These are phyloP conservation scores for Fissipunctia ypsillon DNA, from an alignment of 2,888 invertebrate species.

Conservation along the genomic window DNA sequence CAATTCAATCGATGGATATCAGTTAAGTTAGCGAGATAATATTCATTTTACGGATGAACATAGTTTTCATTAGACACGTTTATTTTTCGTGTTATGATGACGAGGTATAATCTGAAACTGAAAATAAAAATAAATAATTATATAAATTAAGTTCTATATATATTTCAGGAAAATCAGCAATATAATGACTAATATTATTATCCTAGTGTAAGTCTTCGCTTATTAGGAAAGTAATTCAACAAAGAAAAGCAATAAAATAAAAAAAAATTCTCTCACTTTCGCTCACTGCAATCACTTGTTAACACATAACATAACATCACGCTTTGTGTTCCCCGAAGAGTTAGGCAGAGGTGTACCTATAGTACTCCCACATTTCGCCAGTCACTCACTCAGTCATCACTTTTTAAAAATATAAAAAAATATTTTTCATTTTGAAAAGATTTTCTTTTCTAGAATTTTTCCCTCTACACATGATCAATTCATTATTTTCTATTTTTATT, in stretches of 20 bases:
- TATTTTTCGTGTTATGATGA: neutral
- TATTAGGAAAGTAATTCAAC: neutral
- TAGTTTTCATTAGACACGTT: neutral
- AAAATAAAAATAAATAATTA: neutral
- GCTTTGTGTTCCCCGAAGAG: too few species aligned
- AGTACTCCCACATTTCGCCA: too few species aligned
- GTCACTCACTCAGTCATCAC: too few species aligned
- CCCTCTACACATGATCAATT: neutral
- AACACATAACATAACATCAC: too few species aligned
- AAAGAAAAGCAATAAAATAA: neutral
- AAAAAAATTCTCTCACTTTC: neutral
- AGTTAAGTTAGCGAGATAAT: neutral
- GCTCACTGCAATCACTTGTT: neutral
- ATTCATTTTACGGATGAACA: neutral
- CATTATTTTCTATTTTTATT: conserved; percentile 21
- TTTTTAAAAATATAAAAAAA: too few species aligned
- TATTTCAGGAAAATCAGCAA: neutral
- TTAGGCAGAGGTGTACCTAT: too few species aligned
- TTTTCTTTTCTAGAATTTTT: neutral
- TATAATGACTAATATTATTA: neutral
- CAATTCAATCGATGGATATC: too few species aligned
- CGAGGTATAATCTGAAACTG: neutral
- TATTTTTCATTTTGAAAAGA: neutral
- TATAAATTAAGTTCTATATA: neutral
- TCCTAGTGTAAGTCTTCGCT: neutral